Evolutionary conservation across 2,797 vertebrate genomes (phyloP), one percentile per base, ranked within the genome.

Genomic region (Meriones psammophilus): DNA sequence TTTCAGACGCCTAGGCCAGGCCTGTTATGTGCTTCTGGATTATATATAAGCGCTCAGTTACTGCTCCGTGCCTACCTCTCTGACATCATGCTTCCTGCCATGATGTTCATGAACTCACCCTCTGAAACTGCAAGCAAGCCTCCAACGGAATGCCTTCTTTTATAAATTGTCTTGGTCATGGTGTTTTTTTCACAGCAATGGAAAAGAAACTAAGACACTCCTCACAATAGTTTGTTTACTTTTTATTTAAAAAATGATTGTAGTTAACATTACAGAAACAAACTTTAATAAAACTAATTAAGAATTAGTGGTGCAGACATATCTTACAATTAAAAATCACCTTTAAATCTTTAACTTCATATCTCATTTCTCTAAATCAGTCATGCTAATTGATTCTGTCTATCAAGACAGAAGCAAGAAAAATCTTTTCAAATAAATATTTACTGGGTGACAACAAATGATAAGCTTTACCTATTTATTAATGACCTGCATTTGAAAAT

Each of bases 381-480:
- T 71, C 4, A 73, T 22, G 80, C 1, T 88, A 10, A 50, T 17
- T 33, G 4, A 10, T 73, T 91, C 36, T 93, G n/a, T 22, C 60
- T 88, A 64, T 36, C 1, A 12, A 95, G 42, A 69, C 33, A 78
- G 56, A 96, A 97, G 4, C 4, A 93, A n/a, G 22, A 91, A 71
- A 1, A 95, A 77, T 83, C 0, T 77, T 97, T 94, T 5, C 30
- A 93, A 97, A 89, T 24, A 79, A 94, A 97, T 92, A 92, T n/a
- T 96, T 95, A 88, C 93, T 4, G 28, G 93, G 92, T 95, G 71
- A 62, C 88, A 96, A 78, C 81, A 96, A 97, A 96, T 79, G 60
- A 36, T 94, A 62, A 56, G 94, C 58, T 94, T 89, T 83, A 62
- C 95, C 97, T 96, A 74, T 93, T 98, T 98, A 89, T 92, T 30